phyloP scores from a whole-genome alignment of 2,888 invertebrate species.

The Drosophila eohydei region DNA sequence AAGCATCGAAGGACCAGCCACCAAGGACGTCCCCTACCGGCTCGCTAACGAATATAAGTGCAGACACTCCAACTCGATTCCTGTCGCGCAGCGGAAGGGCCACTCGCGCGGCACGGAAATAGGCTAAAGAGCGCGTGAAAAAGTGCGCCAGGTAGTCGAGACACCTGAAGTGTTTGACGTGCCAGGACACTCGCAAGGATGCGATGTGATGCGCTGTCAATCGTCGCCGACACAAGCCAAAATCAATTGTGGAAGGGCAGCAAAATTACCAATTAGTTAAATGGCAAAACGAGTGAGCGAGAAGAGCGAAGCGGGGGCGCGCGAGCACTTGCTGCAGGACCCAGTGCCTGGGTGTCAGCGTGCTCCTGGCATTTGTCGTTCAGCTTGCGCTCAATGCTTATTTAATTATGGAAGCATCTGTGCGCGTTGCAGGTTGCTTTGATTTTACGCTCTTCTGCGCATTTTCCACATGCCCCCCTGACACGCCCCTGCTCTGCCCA shows the following conservation, averaged over 20 bases:
- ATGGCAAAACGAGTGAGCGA: constrained; percentile 75
- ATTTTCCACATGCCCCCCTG: constrained; percentile 40
- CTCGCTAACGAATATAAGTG: constrained; percentile 69
- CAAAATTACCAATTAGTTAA: constrained; percentile 80
- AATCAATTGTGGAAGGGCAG: constrained; percentile 75
- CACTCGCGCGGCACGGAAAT: constrained; percentile 61
- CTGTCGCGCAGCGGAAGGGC: constrained; percentile 49
- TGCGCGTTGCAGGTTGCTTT: constrained; percentile 78
- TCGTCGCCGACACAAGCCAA: constrained; percentile 74
- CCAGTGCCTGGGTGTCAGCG: constrained; percentile 49
- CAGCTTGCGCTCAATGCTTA: constrained; percentile 62
- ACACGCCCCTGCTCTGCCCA: not conserved
- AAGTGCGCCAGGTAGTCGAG: constrained; percentile 49
- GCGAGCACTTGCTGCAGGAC: constrained; percentile 38
- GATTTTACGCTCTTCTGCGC: constrained; percentile 80
- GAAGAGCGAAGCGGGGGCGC: not conserved
- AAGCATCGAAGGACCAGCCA: constrained; percentile 1
- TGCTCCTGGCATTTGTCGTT: constrained; percentile 3
- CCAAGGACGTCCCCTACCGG: constrained; percentile 34
- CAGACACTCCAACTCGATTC: constrained; percentile 8
- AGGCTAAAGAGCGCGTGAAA: constrained; percentile 78
- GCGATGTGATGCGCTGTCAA: constrained; percentile 49
- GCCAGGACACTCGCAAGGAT: constrained; percentile 34
- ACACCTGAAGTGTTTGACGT: constrained; percentile 58
- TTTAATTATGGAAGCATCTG: constrained; percentile 82